Evolutionary conservation across 2,888 invertebrate genomes (phyloP).

Genomic region (Dione juno): DNA sequence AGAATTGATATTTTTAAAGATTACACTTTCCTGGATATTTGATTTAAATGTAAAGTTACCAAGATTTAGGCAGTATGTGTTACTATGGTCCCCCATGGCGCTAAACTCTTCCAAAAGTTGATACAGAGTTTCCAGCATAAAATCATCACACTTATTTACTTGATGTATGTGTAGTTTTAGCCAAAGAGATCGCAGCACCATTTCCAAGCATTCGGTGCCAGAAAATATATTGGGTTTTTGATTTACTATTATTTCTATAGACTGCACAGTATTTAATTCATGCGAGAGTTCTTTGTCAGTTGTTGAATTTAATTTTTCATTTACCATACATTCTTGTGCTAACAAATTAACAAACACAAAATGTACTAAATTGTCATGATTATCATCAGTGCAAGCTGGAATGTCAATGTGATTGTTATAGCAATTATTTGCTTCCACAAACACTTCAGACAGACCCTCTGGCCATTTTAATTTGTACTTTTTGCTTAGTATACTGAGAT

Average conservation of each 20-base stretch:
- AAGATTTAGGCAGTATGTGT: constrained; percentile 61
- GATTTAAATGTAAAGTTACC: constrained; percentile 73
- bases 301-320: constrained; percentile 62
- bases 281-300: constrained; percentile 56
- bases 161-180: constrained; percentile 72
- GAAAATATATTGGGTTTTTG: constrained; percentile 68
- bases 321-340: constrained; percentile 71
- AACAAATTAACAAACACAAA: constrained; percentile 69
- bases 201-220: constrained; percentile 65
- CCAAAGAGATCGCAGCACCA: constrained; percentile 72
- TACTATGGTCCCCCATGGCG: constrained; percentile 70
- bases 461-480: constrained; percentile 88
- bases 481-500: constrained; percentile 80
- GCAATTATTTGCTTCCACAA: constrained; percentile 84
- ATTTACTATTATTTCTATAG: constrained; percentile 67
- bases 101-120: constrained; percentile 74
- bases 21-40: constrained; percentile 65
- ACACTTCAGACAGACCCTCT: constrained; percentile 81
- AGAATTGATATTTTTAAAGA: constrained; percentile 66
- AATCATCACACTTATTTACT: constrained; percentile 70
- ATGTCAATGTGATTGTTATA: constrained; percentile 76
- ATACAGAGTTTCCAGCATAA: constrained; percentile 73
- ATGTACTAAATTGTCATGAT: constrained; percentile 64
- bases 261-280: constrained; percentile 66
- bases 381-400: constrained; percentile 68